Base-by-base conservation (phyloP, 2,888 invertebrate genomes). In the Melieria picta region DNA sequence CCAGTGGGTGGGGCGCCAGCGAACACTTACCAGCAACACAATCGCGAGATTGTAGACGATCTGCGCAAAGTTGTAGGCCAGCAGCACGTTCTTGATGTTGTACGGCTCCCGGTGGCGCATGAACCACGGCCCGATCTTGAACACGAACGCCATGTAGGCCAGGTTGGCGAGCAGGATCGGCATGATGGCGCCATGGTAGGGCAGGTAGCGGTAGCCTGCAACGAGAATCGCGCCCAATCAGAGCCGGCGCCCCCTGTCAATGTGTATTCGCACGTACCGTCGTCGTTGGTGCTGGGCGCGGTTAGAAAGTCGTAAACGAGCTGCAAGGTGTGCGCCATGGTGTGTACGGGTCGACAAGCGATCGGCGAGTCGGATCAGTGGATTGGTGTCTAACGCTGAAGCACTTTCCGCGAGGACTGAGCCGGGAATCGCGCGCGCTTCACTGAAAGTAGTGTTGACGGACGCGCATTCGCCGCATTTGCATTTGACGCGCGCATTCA, bases 61-160 rank as follows among this genome's bases (percentile, higher is more conserved):
- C 58, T 72, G 72, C 45, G 45, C 63, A 52, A 68, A 42, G 57
- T 72, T 67, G 50, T 72, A 72, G 47, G 50, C 42, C 1, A 67
- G 63, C 43, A 72, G 7, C 16, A 67, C 42, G 9, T n/a, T 6
- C 7, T 46, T 58, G 4, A 72, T 7, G 30, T 72, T 64, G 46
- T 72, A 72, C 1, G 72, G 62, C 16, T 43, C 58, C 3, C 72
- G 72, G 45, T 67, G 57, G 58, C 55, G 62, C 72, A 72, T 72
- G 58, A 48, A 68, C 50, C 30, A 55, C 42, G 67, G 67, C 30
- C 72, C 72, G 48, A 67, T 57, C 60, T 67, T 72, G 9, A 72
- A 67, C 2, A 72, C 67, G 11, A 72, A 57, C 55, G 63, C 10
- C 11, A 72, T n/a, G 50, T 72, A 72, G 5, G 48, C 13, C 3